Conservation (phyloP, 2,113 vertebrate species). For the Aythya baeri region DNA sequence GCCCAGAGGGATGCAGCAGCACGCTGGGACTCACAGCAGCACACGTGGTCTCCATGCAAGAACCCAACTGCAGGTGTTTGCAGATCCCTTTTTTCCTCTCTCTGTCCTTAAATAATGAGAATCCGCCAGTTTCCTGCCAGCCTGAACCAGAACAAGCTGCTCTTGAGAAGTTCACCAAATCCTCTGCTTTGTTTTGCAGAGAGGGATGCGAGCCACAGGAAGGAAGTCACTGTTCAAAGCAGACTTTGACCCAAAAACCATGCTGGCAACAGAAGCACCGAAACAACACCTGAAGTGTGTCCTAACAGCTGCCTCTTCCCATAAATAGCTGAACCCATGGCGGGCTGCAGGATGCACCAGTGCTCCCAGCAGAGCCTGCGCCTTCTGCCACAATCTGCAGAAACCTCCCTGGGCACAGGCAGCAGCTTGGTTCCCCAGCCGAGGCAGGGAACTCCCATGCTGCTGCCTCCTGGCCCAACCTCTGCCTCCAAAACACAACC, state of each 20-base stretch:
- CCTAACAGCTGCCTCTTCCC: not conserved
- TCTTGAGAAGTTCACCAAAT: not conserved
- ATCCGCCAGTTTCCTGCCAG: not conserved
- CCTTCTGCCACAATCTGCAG: not conserved
- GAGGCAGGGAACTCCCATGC: not conserved
- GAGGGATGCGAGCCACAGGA: fast-evolving
- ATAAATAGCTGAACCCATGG: not conserved
- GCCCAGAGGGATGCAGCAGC: fast-evolving
- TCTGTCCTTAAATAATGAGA: not conserved
- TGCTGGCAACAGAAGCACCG: not conserved
- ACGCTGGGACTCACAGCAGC: fast-evolving
- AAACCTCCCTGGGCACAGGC: not conserved
- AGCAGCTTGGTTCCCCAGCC: not conserved
- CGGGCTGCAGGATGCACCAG: not conserved
- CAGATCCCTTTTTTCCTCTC: not conserved
- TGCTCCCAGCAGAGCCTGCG: not conserved
- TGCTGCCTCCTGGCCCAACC: not conserved
- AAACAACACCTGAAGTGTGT: not conserved
- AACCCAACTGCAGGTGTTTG: not conserved
- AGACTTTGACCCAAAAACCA: not conserved
- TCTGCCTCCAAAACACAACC: not conserved
- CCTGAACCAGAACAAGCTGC: not conserved
- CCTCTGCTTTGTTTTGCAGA: fast-evolving
- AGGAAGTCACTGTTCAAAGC: not conserved
- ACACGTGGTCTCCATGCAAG: not conserved